A percentile compares a stretch with the other conserved stretches of the same genome.
These are phyloP conservation scores for Archips xylosteana DNA, from an alignment of 2,888 invertebrate species.

Conservation along the genomic window DNA sequence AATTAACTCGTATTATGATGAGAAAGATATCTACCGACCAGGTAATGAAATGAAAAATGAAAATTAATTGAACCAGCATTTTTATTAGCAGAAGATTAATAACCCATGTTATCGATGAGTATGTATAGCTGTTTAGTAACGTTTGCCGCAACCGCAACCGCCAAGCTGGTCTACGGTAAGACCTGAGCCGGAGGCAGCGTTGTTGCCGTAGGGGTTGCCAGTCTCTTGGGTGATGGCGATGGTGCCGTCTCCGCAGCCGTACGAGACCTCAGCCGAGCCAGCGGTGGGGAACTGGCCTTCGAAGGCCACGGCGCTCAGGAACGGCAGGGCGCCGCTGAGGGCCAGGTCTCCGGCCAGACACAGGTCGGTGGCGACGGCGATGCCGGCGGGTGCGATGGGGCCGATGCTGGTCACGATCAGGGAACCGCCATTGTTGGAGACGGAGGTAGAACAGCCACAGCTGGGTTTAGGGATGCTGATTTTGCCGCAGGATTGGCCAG, in stretches of 20 bases:
- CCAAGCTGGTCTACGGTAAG: not conserved
- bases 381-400: constrained; percentile 46
- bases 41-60: no score
- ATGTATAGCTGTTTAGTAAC: no score
- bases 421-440: not conserved
- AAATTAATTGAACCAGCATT: no score
- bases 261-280: constrained; percentile 7
- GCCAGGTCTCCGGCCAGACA: not conserved
- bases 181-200: constrained; percentile 8
- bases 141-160: constrained; percentile 8
- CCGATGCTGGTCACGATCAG: constrained; percentile 47
- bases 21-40: no score
- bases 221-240: constrained; percentile 27
- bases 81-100: no score
- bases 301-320: constrained; percentile 21
- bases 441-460: constrained; percentile 1
- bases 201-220: constrained; percentile 26
- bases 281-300: constrained; percentile 21
- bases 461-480: constrained; percentile 43
- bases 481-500: constrained; percentile 48
- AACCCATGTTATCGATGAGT: no score
- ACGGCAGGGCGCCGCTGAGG: constrained; percentile 16
- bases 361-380: constrained; percentile 46
- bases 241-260: constrained; percentile 31
- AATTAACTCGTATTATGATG: no score